Evolutionary conservation across 2,888 invertebrate genomes (phyloP).

Genomic region (Rosalia funebris): DNA sequence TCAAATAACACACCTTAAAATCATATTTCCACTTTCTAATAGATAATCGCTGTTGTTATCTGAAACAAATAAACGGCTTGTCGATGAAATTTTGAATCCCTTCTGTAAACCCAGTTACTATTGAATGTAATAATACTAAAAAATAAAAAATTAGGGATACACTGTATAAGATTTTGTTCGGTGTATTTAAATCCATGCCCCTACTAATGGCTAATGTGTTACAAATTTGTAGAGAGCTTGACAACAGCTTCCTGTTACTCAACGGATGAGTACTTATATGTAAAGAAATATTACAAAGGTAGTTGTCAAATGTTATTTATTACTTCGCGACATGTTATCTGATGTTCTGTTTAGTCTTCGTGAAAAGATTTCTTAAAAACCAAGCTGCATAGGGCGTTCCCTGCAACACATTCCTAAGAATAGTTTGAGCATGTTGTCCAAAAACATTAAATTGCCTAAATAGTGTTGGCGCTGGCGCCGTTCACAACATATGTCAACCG

Average conservation of each 20-base stretch:
- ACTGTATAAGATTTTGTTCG: too few relatives aligned
- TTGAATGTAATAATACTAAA: too few relatives aligned
- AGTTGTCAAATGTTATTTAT: slow-evolving; percentile 17
- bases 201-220: too few relatives aligned
- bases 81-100: too few relatives aligned
- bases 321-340: neutral
- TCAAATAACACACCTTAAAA: too few relatives aligned
- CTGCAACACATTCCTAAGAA: slow-evolving; percentile 25
- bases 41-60: too few relatives aligned
- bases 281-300: slow-evolving; percentile 2
- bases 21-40: too few relatives aligned
- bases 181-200: too few relatives aligned
- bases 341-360: slow-evolving; percentile 23
- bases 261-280: neutral
- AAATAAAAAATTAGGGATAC: too few relatives aligned
- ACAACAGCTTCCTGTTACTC: neutral
- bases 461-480: slow-evolving; percentile 28
- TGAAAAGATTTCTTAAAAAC: slow-evolving; percentile 26
- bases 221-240: too few relatives aligned
- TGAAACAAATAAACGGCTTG: too few relatives aligned
- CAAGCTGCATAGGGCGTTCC: slow-evolving; percentile 37
- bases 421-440: slow-evolving; percentile 13
- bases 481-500: slow-evolving; percentile 28
- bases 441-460: slow-evolving; percentile 24
- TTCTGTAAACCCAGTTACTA: too few relatives aligned